Evolutionary conservation across 1,140 invertebrate species (phyloP).

Genomic region (Alviniconcha marisindica): DNA sequence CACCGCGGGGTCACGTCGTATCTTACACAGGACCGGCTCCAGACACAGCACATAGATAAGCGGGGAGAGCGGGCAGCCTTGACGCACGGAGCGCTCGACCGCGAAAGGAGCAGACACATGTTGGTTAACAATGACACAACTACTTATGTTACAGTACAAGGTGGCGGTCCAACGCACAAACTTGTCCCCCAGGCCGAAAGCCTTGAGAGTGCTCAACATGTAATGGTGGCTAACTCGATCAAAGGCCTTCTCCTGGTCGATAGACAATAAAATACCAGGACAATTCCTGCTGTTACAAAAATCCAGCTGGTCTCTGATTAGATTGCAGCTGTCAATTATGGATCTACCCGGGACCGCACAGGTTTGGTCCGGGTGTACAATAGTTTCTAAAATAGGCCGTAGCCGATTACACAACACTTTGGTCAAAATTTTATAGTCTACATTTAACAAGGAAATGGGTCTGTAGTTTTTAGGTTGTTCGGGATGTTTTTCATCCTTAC

Average conservation of each 20-base stretch:
- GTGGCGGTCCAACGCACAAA: constrained; percentile 44
- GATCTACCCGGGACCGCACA: constrained; percentile 35
- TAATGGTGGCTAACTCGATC: constrained; percentile 37
- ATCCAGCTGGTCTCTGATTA: constrained; percentile 41
- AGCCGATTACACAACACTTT: constrained; percentile 39
- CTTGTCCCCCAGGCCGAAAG: constrained; percentile 41
- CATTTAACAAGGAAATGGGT: constrained; percentile 48
- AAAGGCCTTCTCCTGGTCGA: constrained; percentile 46
- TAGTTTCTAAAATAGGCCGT: background rate
- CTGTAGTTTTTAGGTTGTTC: constrained; percentile 46
- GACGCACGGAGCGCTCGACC: constrained; percentile 65
- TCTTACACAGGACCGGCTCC: constrained; percentile 57
- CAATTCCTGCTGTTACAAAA: constrained; percentile 38
- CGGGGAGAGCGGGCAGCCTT: constrained; percentile 73
- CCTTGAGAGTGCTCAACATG: constrained; percentile 22
- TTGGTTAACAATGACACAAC: constrained; percentile 36
- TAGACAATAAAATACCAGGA: background rate
- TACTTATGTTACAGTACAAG: constrained; percentile 21
- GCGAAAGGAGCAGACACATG: constrained; percentile 51
- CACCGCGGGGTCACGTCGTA: background rate
- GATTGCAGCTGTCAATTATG: constrained; percentile 48
- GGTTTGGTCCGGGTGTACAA: constrained; percentile 45
- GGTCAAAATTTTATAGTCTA: constrained; percentile 43
- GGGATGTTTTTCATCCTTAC: constrained; percentile 46
- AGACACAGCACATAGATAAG: constrained; percentile 73